Evolutionary conservation across 2,113 vertebrate genomes (phyloP), one percentile per base, ranked within the genome.

Genomic region (Pandion haliaetus): DNA sequence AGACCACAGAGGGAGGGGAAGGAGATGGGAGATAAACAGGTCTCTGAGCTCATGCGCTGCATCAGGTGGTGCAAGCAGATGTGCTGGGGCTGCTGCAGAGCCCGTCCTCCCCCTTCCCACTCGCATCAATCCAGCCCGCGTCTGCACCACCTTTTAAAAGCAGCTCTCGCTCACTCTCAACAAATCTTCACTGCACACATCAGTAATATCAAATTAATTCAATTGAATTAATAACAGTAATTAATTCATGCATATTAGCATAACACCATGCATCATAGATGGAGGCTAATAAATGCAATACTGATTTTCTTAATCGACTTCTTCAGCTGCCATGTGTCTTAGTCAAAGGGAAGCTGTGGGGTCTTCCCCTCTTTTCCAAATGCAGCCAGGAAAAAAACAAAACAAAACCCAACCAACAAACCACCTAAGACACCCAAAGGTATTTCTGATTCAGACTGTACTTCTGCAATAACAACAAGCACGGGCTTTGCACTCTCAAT

Each of bases 161-260:
- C 50, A 16, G 58, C 67, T 57, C 77, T 67, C 8, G 4, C 82
- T 79, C 83, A 7, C 47, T 74, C 80, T 3, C 97, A 63, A 95
- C 96, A 96, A 91, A 96, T 81, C 86, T 93, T 88, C 88, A 2
- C 86, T 25, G 65, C 11, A 19, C 89, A 90, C 93, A 86, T 88
- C 94, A 82, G 88, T 87, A 93, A 93, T 91, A 97, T 90, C 82
- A 59, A 96, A 90, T 91, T 96, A 97, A 97, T 97, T 95, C 97
- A 95, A 97, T 92, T 97, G 96, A 96, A 97, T 98, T 97, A 97
- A 98, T 97, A 96, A 95, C 90, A 96, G 96, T 97, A 97, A 98
- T 98, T 97, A 97, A 97, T 96, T 96, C 92, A 96, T 95, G 97
- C 96, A 86, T 93, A 97, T 97, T 97, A 97, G 92, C 96, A 96